Conservation (phyloP, 1,140 invertebrate species). For the Hycleus cichorii region DNA sequence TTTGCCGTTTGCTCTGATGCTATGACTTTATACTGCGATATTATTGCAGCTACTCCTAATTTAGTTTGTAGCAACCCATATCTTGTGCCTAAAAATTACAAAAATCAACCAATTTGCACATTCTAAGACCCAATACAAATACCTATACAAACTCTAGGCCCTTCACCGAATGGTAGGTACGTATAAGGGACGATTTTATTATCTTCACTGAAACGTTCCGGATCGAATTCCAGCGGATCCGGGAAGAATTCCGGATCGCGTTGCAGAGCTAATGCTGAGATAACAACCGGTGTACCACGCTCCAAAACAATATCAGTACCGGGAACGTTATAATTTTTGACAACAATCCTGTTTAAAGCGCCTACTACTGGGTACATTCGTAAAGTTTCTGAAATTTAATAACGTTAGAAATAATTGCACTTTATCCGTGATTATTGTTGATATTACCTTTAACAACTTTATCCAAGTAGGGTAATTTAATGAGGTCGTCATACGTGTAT, state of each 20-base stretch:
- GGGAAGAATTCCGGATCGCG: conserved; percentile 51
- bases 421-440: no score
- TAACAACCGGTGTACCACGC: conserved; percentile 46
- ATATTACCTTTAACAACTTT: conserved; percentile 34
- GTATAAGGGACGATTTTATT: conserved; percentile 45
- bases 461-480: conserved; percentile 48
- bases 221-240: conserved; percentile 56
- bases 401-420: no score
- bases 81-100: no score
- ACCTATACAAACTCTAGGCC: conserved; percentile 40
- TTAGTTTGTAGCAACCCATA: conserved; percentile 21
- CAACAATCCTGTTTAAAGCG: conserved; percentile 39
- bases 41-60: conserved; percentile 7
- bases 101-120: no score
- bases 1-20: neutral
- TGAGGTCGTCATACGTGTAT: conserved; percentile 45
- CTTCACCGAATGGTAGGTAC: conserved; percentile 35
- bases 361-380: conserved; percentile 45
- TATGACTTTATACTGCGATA: conserved; percentile 25
- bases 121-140: no score
- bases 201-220: conserved; percentile 35
- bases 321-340: conserved; percentile 44
- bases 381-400: conserved; percentile 32
- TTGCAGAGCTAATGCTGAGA: conserved; percentile 55
- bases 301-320: conserved; percentile 40